Evolutionary conservation across 1,140 invertebrate genomes (phyloP).

Genomic region (Papilio glaucus): DNA sequence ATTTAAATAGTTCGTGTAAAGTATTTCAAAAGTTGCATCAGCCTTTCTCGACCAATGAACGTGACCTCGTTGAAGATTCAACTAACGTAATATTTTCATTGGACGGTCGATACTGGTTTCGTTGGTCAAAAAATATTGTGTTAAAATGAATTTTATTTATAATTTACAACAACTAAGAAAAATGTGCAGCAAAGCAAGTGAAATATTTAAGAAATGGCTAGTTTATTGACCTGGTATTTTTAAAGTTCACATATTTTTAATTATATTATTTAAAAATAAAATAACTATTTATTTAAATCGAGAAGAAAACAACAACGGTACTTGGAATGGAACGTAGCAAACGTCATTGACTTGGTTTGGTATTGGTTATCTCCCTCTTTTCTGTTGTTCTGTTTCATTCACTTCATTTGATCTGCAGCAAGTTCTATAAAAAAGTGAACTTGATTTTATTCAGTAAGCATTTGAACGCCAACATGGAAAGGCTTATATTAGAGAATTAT

Average conservation of each 20-base stretch:
- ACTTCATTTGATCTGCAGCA: background rate
- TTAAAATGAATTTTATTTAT: no score
- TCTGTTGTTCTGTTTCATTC: background rate
- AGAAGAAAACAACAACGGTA: background rate
- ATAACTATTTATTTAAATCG: background rate
- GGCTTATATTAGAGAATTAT: conserved; percentile 40
- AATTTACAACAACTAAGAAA: no score
- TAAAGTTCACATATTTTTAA: no score
- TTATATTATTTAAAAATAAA: background rate
- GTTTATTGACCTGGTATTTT: no score
- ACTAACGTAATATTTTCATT: conserved; percentile 23
- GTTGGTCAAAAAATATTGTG: background rate
- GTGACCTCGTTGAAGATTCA: conserved; percentile 26
- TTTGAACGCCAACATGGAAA: conserved; percentile 46
- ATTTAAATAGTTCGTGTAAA: conserved; percentile 18
- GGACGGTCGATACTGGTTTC: background rate
- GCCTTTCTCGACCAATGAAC: conserved; percentile 23
- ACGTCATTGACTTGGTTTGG: background rate
- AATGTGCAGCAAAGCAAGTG: no score
- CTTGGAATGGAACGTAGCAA: background rate
- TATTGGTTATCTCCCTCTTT: conserved; percentile 7
- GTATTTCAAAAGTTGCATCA: conserved; percentile 35
- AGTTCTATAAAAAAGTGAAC: conserved; percentile 29
- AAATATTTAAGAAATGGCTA: no score
- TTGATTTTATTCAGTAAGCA: conserved; percentile 43